These are phyloP conservation scores for Bryconaethiops microstoma DNA, from an alignment of 2,797 vertebrate genomes.

Conservation along the genomic window DNA sequence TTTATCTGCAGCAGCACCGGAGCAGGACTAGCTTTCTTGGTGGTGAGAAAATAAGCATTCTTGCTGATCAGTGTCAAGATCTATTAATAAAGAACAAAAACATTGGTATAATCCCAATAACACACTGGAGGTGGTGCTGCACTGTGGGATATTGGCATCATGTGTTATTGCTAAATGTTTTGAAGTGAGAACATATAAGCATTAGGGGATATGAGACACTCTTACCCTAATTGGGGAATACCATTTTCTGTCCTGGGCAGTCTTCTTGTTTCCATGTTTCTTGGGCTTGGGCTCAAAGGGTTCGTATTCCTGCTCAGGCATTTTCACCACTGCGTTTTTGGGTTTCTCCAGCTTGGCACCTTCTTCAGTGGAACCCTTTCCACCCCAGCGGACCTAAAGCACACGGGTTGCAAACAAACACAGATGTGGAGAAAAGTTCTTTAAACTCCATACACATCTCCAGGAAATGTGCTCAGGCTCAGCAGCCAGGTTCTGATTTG, in stretches of 20 bases:
- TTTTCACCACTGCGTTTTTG: conserved; percentile 90
- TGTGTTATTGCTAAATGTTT: too few species aligned
- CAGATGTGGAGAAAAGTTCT: not conserved
- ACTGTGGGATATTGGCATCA: too few species aligned
- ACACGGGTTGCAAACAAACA: not conserved
- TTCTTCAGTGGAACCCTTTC: conserved; percentile 92
- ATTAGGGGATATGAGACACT: too few species aligned
- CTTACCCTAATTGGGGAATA: conserved; percentile 88
- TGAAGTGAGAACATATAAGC: too few species aligned
- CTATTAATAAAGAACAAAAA: too few species aligned
- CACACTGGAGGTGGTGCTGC: too few species aligned
- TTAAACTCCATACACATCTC: not conserved
- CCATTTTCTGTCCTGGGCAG: conserved; percentile 85
- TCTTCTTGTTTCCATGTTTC: conserved; percentile 69
- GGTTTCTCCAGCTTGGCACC: conserved; percentile 93
- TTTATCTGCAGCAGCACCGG: too few species aligned
- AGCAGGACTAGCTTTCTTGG: too few species aligned
- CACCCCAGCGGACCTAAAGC: conserved; percentile 89
- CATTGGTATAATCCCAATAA: too few species aligned
- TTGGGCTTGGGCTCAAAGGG: conserved; percentile 89
- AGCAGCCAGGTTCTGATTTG: not conserved
- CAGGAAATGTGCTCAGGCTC: too few species aligned
- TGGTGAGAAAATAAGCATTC: too few species aligned
- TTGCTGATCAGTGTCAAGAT: too few species aligned
- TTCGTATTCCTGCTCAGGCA: conserved; percentile 91